Evolutionary conservation across 2,113 vertebrate species (phyloP), one percentile per base, ranked within the genome.

Genomic region (Pollachius pollachius): DNA sequence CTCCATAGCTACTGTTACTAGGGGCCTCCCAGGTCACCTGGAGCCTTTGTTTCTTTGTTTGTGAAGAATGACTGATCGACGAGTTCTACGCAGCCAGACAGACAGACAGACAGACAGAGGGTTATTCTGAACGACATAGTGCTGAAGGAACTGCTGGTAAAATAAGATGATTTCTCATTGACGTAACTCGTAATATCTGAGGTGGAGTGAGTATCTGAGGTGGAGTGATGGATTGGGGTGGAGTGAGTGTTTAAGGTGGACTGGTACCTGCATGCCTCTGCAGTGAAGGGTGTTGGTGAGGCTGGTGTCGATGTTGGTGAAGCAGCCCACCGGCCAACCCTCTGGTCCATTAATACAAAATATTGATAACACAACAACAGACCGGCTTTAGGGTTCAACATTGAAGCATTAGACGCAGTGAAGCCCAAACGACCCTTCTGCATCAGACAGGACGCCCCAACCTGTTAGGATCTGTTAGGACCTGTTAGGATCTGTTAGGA

Each of bases 1-100:
- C 81, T 66, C 68, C 63, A 4, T 70, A 60, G 37, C 52, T 17
- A 41, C 21, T 18, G 41, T 65, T 67, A 30, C 5, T 54, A 5
- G 83, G 81, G 3, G 84, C 86, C 64, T 78, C 70, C 84, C 85
- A 88, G 37, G 23, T 87, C 63, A 83, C 66, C 56, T 84, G 70
- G 7, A 88, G 56, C 12, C 16, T 69, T 37, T 60, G 85, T 64
- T 19, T 85, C 17, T 27, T 69, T 6, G 5, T 23, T 30, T 12
- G 52, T 54, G 84, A 75, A 1, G 77, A 73, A 21, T 89, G 88
- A 75, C 85, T 89, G n/a, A 89, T 75, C 13, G 73, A 62, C 0
- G 88, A 89, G 64, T 81, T 84, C 88, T 90, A n/a, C n/a, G n/a
- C 52, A 67, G 16, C n/a, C n/a, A 54, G 15, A 48, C 37, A 52